Conservation (phyloP, 2,797 vertebrate species). For the Hyperoplus immaculatus region DNA sequence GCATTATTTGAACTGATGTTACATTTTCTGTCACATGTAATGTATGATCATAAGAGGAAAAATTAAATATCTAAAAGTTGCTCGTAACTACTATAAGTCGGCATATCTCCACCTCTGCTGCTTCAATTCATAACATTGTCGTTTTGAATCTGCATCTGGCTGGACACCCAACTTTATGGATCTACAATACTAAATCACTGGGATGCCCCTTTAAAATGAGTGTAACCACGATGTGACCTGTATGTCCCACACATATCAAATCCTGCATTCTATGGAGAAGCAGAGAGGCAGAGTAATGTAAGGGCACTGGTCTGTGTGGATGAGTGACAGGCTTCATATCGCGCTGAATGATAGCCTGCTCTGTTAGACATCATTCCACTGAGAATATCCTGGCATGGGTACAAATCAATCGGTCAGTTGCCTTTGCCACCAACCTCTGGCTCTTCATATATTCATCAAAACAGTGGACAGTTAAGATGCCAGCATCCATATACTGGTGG, state of each 20-base stretch:
- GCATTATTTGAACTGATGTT: too few relatives aligned
- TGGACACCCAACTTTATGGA: background rate
- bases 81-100: background rate
- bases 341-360: slow-evolving; percentile 23
- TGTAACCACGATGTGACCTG: background rate
- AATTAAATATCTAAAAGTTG: too few relatives aligned
- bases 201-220: background rate
- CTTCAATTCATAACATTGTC: background rate
- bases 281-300: background rate
- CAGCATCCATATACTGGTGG: slow-evolving; percentile 18
- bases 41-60: too few relatives aligned
- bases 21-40: too few relatives aligned
- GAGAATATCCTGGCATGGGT: slow-evolving; percentile 23
- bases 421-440: slow-evolving; percentile 34
- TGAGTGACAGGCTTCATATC: slow-evolving; percentile 36
- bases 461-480: slow-evolving; percentile 15
- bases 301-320: background rate
- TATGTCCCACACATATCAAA: background rate
- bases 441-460: slow-evolving; percentile 46
- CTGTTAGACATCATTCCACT: slow-evolving; percentile 36
- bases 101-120: background rate
- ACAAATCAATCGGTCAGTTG: slow-evolving; percentile 46
- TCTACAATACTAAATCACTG: background rate
- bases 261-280: background rate
- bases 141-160: background rate